Evolutionary conservation across 2,888 invertebrate species (phyloP).

Genomic region (Stramonita haemastoma): DNA sequence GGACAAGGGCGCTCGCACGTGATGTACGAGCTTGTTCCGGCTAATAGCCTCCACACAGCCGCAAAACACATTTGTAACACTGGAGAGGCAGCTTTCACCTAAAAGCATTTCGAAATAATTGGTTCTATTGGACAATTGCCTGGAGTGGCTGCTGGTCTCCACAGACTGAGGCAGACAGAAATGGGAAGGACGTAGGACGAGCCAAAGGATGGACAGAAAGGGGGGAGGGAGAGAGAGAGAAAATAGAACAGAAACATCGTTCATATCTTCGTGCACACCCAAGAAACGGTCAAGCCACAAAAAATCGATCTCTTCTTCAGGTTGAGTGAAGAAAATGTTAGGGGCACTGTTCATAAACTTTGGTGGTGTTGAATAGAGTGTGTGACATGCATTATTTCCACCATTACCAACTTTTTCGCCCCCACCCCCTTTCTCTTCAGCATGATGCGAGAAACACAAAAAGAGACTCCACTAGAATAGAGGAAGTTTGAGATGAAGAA

Average conservation of each 20-base stretch:
- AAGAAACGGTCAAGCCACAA: neutral
- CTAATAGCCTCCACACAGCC: conserved; percentile 28
- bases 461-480: neutral
- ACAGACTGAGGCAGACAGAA: neutral
- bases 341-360: no score
- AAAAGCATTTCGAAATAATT: conserved; percentile 33
- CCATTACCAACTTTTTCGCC: no score
- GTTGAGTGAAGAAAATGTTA: no score
- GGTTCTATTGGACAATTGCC: conserved; percentile 33
- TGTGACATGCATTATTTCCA: no score
- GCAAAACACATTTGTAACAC: conserved; percentile 35
- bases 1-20: conserved; percentile 14
- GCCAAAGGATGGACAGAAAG: neutral
- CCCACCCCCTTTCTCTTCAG: no score
- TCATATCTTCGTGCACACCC: neutral
- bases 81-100: conserved; percentile 24
- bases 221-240: neutral
- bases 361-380: no score
- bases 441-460: no score
- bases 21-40: conserved; percentile 33
- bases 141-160: neutral
- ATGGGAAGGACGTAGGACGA: neutral
- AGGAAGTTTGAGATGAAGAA: no score
- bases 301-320: neutral
- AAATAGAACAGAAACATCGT: conserved; percentile 9